Evolutionary conservation across 2,888 invertebrate genomes (phyloP), one percentile per base, ranked within the genome.

Genomic region (Calephelis perditalis): DNA sequence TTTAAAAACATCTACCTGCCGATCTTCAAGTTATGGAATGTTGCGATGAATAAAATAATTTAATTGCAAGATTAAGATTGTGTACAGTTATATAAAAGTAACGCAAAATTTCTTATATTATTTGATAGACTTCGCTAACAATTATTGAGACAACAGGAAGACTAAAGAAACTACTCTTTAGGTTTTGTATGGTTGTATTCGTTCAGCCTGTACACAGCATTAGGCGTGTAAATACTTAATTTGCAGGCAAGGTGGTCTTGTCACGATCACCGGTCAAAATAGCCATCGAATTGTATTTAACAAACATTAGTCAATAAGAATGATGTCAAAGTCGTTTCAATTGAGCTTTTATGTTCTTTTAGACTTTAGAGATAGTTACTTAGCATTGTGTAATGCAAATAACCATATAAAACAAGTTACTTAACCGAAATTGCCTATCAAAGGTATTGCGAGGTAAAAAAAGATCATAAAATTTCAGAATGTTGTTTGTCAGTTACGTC

Each of bases 191-290:
- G 40, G 8, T 40, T 40, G 6, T 7, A 7, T 40, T 40, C 8
- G 40, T 40, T 7, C 8, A 40, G 40, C 8, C 5, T 40, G 40
- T 40, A 52, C 52, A 26, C 10, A 35, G 26, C 35, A 26, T 35
- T 35, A 52, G 9, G 52, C 52, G 35, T 52, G 35, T 35, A 52
- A 52, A 52, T 35, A 35, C 35, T 52, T 52, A 52, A 35, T 52
- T 52, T 52, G 35, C 6, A 52, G 26, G 52, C 52, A 52, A 52
- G 52, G 52, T 35, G 52, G 52, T 52, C 52, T 52, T 52, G 52
- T 52, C 52, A 52, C 52, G 52, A 52, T 52, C 35, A 11, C 52
- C 11, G 35, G 35, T 52, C 52, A 52, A 52, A 52, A 52, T 35
- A 52, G 35, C 52, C 52, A 52, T 52, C 52, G 52, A 52, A 52